Conservation (phyloP, 2,797 vertebrate species). For the Ambastaia sidthimunki region DNA sequence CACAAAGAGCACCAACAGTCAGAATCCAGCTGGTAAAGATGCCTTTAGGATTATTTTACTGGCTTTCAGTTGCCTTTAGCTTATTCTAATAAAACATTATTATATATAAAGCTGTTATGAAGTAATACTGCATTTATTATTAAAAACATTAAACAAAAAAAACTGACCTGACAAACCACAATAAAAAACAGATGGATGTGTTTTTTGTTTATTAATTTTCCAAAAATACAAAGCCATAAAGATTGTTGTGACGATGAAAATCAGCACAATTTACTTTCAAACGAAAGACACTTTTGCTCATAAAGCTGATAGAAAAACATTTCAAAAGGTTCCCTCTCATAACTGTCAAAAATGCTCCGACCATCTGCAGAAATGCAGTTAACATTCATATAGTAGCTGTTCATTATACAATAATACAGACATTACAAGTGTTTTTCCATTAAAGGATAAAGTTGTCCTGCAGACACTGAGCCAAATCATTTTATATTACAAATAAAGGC, state of each 20-base stretch:
- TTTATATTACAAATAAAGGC: constrained; percentile 72
- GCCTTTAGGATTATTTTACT: too few species aligned
- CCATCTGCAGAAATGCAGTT: constrained; percentile 35
- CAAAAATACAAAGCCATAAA: constrained; percentile 67
- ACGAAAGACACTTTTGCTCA: constrained; percentile 62
- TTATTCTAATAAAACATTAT: too few species aligned
- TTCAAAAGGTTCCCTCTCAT: constrained; percentile 60
- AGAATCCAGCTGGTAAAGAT: too few species aligned
- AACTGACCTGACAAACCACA: neutral
- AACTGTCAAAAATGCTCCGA: constrained; percentile 44
- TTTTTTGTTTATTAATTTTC: constrained; percentile 66
- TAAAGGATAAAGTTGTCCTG: constrained; percentile 60
- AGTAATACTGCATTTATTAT: too few species aligned
- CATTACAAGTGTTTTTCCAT: constrained; percentile 62
- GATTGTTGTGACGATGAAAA: constrained; percentile 61
- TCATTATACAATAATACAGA: constrained; percentile 59
- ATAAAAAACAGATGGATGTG: constrained; percentile 33
- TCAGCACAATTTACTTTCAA: constrained; percentile 66
- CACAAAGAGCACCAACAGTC: too few species aligned
- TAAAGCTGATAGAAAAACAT: constrained; percentile 66
- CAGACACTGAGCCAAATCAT: constrained; percentile 50
- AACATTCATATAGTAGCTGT: constrained; percentile 33
- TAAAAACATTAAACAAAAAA: neutral
- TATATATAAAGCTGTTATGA: too few species aligned
- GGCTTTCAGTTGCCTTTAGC: too few species aligned